Base-by-base conservation (phyloP, 2,113 vertebrate genomes). In the Actinemys pallida region DNA sequence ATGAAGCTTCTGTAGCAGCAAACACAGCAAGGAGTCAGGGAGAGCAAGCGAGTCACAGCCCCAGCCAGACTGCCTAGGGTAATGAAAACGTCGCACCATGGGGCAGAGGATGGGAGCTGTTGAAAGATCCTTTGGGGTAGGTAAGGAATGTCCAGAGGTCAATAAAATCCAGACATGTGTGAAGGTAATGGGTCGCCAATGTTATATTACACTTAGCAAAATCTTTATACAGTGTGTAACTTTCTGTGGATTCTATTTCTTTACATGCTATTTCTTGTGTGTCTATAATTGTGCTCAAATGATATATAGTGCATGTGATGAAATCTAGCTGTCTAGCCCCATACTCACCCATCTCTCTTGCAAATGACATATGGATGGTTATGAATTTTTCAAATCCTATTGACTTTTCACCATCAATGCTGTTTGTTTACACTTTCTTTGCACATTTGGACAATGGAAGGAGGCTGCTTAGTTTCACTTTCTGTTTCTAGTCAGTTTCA, bases 1-100 rank as follows among this genome's bases (percentile, higher is more conserved):
- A 96, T 94, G 97, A 97, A n/a, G 92, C 53, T 27, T 88, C 10
- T 27, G 82, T 81, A 87, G 76, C 13, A 5, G 47, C n/a, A 12
- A 52, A 76, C 75, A 42, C 54, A 72, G 79, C 5, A 86, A 75
- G 52, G 39, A 78, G 52, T 47, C 4, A 1, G 7, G 3, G 87
- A 89, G 57, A 39, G 29, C 52, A 62, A 72, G 24, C 52, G 49
- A 90, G 29, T 54, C 54, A 81, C 47, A 42, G 39, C 72, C 72
- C 22, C 49, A 83, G 65, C 25, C n/a, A 49, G 45, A 78, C 31
- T 79, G 54, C 69, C 81, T 13, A 27, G 42, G 75, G 42, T 78
- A 78, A 78, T 20, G 13, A 47, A 45, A 78, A 25, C 25, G 78
- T 76, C 56, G 54, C 80, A 50, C 82, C 27, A 69, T 39, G 2